Percentiles rank a stretch among this genome's conserved stretches.
phyloP scores from a whole-genome alignment of 2,797 vertebrate species.

The Harpagifer antarcticus region DNA sequence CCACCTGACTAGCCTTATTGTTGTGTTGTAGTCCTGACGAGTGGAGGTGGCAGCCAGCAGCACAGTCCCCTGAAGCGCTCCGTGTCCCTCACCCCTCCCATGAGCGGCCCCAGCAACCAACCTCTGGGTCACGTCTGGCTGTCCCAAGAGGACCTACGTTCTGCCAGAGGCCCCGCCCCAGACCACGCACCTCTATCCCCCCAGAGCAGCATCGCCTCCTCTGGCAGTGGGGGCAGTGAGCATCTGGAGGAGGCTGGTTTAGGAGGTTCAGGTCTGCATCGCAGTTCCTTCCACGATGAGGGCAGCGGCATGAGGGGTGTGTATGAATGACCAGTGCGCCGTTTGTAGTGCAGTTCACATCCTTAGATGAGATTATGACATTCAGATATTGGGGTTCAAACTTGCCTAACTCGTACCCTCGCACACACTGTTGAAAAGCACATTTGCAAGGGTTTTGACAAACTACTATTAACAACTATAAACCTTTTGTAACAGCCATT shows the following conservation, averaged over 20 bases:
- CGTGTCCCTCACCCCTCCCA: slow-evolving; percentile 98
- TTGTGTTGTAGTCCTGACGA: slow-evolving; percentile 91
- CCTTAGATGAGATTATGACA: too few species aligned
- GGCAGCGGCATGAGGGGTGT: slow-evolving; percentile 99
- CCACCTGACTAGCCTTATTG: slow-evolving; percentile 36
- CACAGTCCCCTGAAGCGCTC: slow-evolving; percentile 99
- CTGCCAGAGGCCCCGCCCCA: slow-evolving; percentile 89
- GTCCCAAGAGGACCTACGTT: slow-evolving; percentile 98
- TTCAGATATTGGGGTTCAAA: too few species aligned
- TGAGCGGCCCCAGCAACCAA: slow-evolving; percentile 93
- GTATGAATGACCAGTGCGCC: slow-evolving; percentile 65
- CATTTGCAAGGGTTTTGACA: too few species aligned
- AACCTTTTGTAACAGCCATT: neutral
- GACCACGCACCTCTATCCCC: slow-evolving; percentile 98
- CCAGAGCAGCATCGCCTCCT: slow-evolving; percentile 99
- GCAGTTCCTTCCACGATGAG: slow-evolving; percentile 97
- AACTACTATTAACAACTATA: too few species aligned
- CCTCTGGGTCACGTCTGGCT: slow-evolving; percentile 98
- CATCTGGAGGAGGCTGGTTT: slow-evolving; percentile 94
- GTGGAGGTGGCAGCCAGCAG: slow-evolving; percentile 86
- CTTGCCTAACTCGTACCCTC: too few species aligned
- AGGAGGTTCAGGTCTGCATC: slow-evolving; percentile 81
- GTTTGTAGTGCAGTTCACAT: neutral
- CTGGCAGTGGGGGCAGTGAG: slow-evolving; percentile 98
- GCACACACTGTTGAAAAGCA: neutral